Percentiles rank a stretch among this genome's conserved stretches.
These are phyloP conservation scores for Pristionchus exspectatus DNA, from an alignment of 2,888 invertebrate genomes.

Conservation along the genomic window DNA sequence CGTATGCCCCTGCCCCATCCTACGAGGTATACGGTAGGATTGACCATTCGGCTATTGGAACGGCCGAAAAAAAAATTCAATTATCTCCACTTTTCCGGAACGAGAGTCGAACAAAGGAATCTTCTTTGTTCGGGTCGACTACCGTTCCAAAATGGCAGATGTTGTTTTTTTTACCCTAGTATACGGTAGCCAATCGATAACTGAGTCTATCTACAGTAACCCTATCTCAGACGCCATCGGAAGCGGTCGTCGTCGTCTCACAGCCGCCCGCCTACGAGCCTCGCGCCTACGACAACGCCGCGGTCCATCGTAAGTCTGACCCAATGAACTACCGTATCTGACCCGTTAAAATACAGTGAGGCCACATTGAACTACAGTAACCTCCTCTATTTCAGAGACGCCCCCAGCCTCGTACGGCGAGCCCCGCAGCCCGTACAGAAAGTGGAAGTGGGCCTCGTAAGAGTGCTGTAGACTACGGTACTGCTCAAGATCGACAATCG, in stretches of 20 bases:
- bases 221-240: conserved; percentile 19
- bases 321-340: background rate
- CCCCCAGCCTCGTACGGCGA: conserved; percentile 56
- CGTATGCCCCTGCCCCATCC: conserved; percentile 29
- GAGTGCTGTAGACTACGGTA: conserved; percentile 13
- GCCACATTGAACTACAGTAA: background rate
- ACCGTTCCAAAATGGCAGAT: too few relatives aligned
- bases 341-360: background rate
- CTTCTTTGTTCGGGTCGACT: too few relatives aligned
- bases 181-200: background rate
- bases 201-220: background rate
- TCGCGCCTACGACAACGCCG: conserved; percentile 49
- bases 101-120: too few relatives aligned
- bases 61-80: too few relatives aligned
- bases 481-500: background rate
- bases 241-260: conserved; percentile 51
- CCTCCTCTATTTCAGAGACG: background rate
- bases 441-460: conserved; percentile 66
- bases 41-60: too few relatives aligned
- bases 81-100: too few relatives aligned
- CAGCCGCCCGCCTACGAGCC: conserved; percentile 58
- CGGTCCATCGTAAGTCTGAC: conserved; percentile 39
- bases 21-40: conserved; percentile 14
- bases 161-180: too few relatives aligned
- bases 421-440: conserved; percentile 66